Evolutionary conservation across 2,113 vertebrate species (phyloP).

Genomic region (Cinclus cinclus): DNA sequence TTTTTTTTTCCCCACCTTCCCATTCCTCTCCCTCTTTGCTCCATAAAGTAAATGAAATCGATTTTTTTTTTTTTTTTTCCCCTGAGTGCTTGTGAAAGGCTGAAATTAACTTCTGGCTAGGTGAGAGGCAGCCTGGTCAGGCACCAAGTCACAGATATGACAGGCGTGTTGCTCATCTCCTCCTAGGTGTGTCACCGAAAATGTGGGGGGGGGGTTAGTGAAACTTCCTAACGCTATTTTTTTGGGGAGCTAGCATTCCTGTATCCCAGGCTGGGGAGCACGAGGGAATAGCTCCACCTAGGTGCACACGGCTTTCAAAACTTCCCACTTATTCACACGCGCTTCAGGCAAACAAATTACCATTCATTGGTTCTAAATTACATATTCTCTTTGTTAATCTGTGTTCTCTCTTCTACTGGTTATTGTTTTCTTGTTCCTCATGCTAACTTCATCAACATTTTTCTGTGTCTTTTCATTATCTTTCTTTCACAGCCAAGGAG

Average conservation of each 20-base stretch:
- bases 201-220: background rate
- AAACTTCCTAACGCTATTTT: background rate
- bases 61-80: fast-evolving
- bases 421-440: background rate
- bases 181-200: background rate
- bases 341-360: background rate
- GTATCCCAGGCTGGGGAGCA: background rate
- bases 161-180: background rate
- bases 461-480: background rate
- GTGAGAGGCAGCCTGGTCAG: background rate
- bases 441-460: background rate
- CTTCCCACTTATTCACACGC: background rate
- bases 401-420: background rate
- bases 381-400: background rate
- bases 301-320: background rate
- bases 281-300: background rate
- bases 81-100: background rate
- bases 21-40: too few relatives aligned
- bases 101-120: background rate
- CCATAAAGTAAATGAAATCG: background rate
- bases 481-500: background rate
- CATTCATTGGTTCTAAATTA: background rate
- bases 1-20: fast-evolving
- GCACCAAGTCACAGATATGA: background rate
- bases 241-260: background rate